Evolutionary conservation across 2,797 vertebrate species (phyloP), one percentile per base, ranked within the genome.

Genomic region (Neolamprologus multifasciatus): DNA sequence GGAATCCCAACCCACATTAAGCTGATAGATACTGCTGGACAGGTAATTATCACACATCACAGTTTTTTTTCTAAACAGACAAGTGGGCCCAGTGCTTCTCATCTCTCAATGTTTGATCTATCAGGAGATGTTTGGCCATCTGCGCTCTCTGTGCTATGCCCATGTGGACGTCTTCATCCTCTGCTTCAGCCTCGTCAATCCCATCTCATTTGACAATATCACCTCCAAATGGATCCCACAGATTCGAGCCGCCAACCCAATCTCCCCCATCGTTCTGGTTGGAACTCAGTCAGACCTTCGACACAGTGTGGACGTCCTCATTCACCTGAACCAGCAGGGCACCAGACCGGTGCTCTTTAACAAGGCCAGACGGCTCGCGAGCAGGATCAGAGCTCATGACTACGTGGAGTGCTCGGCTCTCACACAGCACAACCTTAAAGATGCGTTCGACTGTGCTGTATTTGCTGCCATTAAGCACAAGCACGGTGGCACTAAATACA

Each of bases 181-280:
- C 38, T 99, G 98, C 96, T 99, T 99, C 97, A 99, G 98, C 12
- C 96, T 99, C 67, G 97, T 99, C 79, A 98, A 98, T 89, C 98
- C 98, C 2, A 96, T 97, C 33, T 98, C 98, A 76, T 99, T 99
- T 90, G 96, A 98, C 82, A 99, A 98, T 92, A 95, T 99, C 87
- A 96, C 97, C 5, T 97, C 98, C 90, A 99, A 98, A 92, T 98
- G 98, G 98, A 97, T 99, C 89, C 98, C 98, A 0, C 98, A 99
- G 94, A 98, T 99, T 91, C 97, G 98, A 43, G 97, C 96, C 12
- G 95, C 96, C 93, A 98, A 98, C 50, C 96, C 96, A 0, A 95
- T 96, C 48, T 97, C 98, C 0, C 98, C 98, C 0, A 97, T 99
- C 45, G 89, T 99, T 90, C 95, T 99, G 13, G 98, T 99, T 51